Evolutionary conservation across 92 coral and sea anemone genomes (phyloP).

Genomic region (Palythoa grandiflora): DNA sequence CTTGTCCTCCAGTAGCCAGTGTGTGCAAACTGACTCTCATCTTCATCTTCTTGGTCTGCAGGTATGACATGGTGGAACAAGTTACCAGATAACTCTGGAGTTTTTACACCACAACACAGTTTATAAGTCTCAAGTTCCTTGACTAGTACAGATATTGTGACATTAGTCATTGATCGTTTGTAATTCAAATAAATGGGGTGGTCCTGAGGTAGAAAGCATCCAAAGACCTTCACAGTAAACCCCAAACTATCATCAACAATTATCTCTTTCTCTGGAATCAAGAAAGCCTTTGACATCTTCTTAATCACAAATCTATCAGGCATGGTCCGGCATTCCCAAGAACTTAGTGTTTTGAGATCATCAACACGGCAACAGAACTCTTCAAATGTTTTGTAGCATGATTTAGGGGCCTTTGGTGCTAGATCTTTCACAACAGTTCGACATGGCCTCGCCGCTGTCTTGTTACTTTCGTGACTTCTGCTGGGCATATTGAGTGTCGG

Average conservation of each 20-base stretch:
- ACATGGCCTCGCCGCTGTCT: too few species aligned
- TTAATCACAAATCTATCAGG: slow-evolving; percentile 45
- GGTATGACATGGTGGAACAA: slow-evolving; percentile 36
- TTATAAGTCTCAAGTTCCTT: slow-evolving; percentile 27
- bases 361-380: background rate
- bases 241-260: background rate
- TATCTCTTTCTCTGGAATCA: slow-evolving; percentile 51
- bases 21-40: slow-evolving; percentile 18
- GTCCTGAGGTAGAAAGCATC: slow-evolving; percentile 23
- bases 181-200: slow-evolving; percentile 32
- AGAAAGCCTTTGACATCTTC: slow-evolving; percentile 15
- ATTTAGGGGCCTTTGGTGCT: too few species aligned
- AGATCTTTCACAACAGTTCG: too few species aligned
- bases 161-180: slow-evolving; percentile 24
- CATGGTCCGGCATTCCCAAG: background rate
- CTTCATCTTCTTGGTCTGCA: background rate
- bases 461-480: too few species aligned
- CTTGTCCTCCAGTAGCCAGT: slow-evolving; percentile 15
- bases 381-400: background rate
- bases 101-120: slow-evolving; percentile 20
- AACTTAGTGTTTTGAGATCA: slow-evolving; percentile 13
- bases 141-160: slow-evolving; percentile 17
- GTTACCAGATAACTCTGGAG: slow-evolving; percentile 24
- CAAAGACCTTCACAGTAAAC: slow-evolving; percentile 21
- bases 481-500: too few species aligned